A percentile compares a stretch with the other conserved stretches of the same genome.
Conservation (phyloP, 2,888 invertebrate genomes). For the Adela reaumurella region DNA sequence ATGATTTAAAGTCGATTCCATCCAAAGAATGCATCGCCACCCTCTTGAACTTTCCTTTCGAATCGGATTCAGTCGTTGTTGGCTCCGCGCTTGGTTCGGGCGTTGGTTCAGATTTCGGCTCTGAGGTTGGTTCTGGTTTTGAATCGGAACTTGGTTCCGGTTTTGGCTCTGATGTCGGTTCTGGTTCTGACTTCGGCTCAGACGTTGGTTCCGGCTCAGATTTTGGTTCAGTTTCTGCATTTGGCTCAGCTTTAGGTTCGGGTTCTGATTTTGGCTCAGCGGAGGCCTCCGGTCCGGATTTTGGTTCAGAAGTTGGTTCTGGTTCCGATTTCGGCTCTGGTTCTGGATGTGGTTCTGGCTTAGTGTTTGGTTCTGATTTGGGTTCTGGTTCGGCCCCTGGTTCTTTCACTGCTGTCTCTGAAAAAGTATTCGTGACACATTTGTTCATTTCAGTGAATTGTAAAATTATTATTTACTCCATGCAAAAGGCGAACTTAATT, state of each 20-base stretch:
- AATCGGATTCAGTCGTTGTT: constrained; percentile 20
- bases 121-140: constrained; percentile 25
- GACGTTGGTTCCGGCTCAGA: constrained; percentile 28
- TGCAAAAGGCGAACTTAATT: no score
- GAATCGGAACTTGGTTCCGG: constrained; percentile 29
- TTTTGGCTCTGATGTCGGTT: constrained; percentile 25
- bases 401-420: constrained; percentile 25
- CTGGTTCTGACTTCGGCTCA: constrained; percentile 40
- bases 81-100: constrained; percentile 13
- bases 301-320: constrained; percentile 27
- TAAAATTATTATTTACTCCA: no score
- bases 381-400: constrained; percentile 23
- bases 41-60: constrained; percentile 49
- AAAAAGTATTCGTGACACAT: constrained; percentile 3
- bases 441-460: no score
- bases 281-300: constrained; percentile 30
- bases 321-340: constrained; percentile 34
- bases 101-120: constrained; percentile 18
- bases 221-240: constrained; percentile 33
- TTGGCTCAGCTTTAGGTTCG: constrained; percentile 28
- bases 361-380: constrained; percentile 30
- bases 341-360: constrained; percentile 32
- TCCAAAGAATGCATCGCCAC: constrained; percentile 49
- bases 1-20: constrained; percentile 41
- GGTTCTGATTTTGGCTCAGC: constrained; percentile 19